Evolutionary conservation across 2,113 vertebrate species (phyloP).

Genomic region (Drymodes brunneopygia): DNA sequence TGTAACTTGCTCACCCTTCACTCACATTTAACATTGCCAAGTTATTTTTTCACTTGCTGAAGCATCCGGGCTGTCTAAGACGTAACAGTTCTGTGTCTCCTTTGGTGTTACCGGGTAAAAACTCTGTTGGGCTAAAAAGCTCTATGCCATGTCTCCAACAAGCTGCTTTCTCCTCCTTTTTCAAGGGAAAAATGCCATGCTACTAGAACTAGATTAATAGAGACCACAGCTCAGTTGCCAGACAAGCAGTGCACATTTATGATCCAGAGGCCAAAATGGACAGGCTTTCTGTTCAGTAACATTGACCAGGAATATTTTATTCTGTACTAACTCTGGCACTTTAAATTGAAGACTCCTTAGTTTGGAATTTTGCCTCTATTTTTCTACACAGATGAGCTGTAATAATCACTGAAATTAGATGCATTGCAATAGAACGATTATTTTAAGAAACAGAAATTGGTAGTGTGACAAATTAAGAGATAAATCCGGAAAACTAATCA

Average conservation of each 20-base stretch:
- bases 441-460: constrained; percentile 29
- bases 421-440: background rate
- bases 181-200: background rate
- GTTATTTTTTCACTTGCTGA: background rate
- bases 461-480: background rate
- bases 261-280: background rate
- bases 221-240: background rate
- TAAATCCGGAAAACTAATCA: constrained; percentile 2
- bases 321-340: background rate
- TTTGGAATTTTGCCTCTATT: background rate
- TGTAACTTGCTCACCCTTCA: background rate
- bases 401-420: background rate
- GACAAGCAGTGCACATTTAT: background rate
- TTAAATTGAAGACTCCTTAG: background rate
- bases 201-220: background rate
- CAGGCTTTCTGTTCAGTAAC: background rate
- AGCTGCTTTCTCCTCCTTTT: background rate
- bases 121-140: background rate
- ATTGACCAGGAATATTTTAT: background rate
- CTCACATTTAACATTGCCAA: background rate
- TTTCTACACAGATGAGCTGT: background rate
- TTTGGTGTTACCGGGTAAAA: background rate
- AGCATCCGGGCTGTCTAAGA: background rate
- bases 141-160: background rate
- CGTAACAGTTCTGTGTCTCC: background rate